Evolutionary conservation across 2,888 invertebrate species (phyloP), one percentile per base, ranked within the genome.

Genomic region (Drosophila colorata): DNA sequence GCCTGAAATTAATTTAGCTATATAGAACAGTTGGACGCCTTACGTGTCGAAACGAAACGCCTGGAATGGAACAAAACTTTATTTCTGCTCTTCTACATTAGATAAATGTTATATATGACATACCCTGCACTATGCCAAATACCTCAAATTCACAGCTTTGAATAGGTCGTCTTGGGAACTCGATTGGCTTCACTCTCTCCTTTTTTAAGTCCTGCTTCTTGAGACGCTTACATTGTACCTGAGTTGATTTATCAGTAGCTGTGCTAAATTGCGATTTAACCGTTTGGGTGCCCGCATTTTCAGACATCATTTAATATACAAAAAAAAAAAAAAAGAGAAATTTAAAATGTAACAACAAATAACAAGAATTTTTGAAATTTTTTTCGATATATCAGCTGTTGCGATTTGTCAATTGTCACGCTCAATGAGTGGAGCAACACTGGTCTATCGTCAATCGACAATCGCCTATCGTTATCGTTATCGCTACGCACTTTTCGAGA

Each of bases 91-190:
- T 7, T 9, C 11, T 23, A 7, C 3, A 28, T 4, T n/a, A 16
- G 9, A n/a, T 43, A 0, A 2, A 8, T 8, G 25, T 18, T 25
- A 14, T 44, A 11, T n/a, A 18, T 6, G 7, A 57, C 61, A 6
- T 68, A 91, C 92, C 91, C 86, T 92, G 91, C 5, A 92, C 92
- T 51, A 88, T 86, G 11, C 92, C 92, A 78, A 90, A 91, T n/a
- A 92, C 79, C 74, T 92, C 92, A 77, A 91, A 92, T 35, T 86
- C 83, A 55, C 91, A 91, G 16, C 80, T 67, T 11, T 49, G 16
- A 20, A 77, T 61, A 14, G 9, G 18, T 1, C 8, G 8, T 5
- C 20, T 23, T 2, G 7, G n/a, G 8, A 3, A 31, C 0, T 55
- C 31, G 2, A 11, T 52, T 7, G 14, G 18, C 0, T 14, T 11